Base-by-base conservation (phyloP, 92 coral and sea anemone genomes). In the Bergia puertoricense region DNA sequence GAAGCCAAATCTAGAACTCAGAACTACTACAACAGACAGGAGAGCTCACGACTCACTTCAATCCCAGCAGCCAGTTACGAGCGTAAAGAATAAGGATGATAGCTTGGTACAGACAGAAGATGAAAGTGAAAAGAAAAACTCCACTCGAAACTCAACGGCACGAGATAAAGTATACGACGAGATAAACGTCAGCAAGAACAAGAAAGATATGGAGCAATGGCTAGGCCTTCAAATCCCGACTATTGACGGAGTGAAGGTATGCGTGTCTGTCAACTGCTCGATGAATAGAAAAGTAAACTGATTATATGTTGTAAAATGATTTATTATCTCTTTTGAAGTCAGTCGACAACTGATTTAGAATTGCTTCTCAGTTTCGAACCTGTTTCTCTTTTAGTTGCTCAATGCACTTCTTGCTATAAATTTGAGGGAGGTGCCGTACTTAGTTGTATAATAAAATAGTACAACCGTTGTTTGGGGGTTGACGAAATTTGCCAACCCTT, bases 241-340 rank as follows among this genome's bases (percentile, higher is more conserved):
- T 22, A 69, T 95, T 78, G 92, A 93, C 79, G 98, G 94, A 45
- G 93, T 95, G 43, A 80, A 86, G 94, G 98, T 92, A 85, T 66
- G 44, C 59, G 44, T 72, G 22, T 81, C 18, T 81, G 22, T 56
- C 65, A 48, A 20, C 20, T 68, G 74, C 74, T n/a, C 6, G 6
- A 18, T 39, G 2, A 74, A 74, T 37, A 4, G 44, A 74, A 74
- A 6, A 13, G 44, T 36, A 11, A 40, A 74, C 20, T 74, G 44
- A 9, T 30, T 30, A 30, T 22, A 4, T 74, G 20, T 39, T 74
- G 46, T 39, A 39, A 74, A 22, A 14, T 36, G 15, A n/a, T 30
- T 8, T 22, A 36, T 72, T 72, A 41, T 72, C 4, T 22, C 76
- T 36, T 22, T 4, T 41, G 76, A 36, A 36, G 76, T 30, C 15